Evolutionary conservation across 2,113 vertebrate genomes (phyloP).

Genomic region (Herpetotheres cachinnans): DNA sequence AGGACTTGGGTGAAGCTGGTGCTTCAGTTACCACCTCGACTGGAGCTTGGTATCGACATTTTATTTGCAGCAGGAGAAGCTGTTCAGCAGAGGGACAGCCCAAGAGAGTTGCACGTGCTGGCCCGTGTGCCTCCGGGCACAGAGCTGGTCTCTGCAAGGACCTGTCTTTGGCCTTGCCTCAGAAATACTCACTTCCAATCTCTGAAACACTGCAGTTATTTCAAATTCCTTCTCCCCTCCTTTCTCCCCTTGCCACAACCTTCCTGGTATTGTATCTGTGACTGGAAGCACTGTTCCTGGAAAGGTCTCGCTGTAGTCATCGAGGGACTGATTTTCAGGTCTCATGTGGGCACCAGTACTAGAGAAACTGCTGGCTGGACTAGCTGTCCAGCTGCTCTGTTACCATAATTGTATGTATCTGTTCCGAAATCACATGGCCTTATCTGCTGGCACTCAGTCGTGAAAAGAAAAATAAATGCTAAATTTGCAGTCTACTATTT

Average conservation of each 20-base stretch:
- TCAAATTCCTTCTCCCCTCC: not conserved
- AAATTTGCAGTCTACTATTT: not conserved
- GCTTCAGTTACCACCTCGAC: not conserved
- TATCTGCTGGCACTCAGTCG: not conserved
- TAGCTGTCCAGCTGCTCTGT: not conserved
- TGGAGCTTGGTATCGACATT: not conserved
- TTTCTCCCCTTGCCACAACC: not conserved
- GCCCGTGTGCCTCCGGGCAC: no score
- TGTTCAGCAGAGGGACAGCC: not conserved
- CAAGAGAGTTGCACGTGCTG: not conserved
- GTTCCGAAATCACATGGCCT: not conserved
- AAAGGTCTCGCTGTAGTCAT: not conserved
- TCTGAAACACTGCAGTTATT: not conserved
- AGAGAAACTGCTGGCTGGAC: not conserved
- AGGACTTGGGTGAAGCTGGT: not conserved
- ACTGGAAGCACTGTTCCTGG: not conserved
- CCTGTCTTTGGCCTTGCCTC: not conserved
- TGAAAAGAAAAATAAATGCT: not conserved
- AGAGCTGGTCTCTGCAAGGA: not conserved
- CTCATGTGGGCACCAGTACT: not conserved
- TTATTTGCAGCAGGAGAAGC: not conserved
- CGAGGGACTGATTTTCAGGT: not conserved
- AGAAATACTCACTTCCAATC: not conserved
- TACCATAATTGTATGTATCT: not conserved
- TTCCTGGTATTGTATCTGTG: not conserved